Conservation (phyloP, 2,797 vertebrate genomes). For the Eospalax fontanierii region DNA sequence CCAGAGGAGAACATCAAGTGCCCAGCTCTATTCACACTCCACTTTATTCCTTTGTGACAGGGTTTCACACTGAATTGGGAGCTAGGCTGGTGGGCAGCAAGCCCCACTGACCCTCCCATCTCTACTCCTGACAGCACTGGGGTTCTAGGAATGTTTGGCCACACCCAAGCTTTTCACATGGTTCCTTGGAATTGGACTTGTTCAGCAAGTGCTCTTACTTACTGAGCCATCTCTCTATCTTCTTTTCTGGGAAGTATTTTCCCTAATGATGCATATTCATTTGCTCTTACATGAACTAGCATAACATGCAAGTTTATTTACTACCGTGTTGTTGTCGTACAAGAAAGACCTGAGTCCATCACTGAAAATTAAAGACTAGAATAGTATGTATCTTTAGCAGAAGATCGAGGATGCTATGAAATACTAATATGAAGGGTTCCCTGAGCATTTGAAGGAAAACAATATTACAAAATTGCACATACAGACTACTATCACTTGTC, state of each 20-base stretch:
- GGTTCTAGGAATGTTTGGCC: background rate
- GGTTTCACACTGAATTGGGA: background rate
- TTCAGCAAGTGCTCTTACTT: background rate
- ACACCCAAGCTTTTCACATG: background rate
- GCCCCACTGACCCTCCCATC: background rate
- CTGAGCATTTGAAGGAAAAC: slow-evolving; percentile 55
- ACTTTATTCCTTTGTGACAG: background rate
- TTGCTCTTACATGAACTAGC: background rate
- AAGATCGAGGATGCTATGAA: background rate
- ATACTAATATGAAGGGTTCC: background rate
- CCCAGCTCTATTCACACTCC: background rate
- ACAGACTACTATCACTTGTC: background rate
- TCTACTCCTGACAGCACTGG: background rate
- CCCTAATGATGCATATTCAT: background rate
- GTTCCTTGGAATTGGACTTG: background rate
- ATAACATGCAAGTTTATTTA: background rate
- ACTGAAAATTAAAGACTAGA: background rate
- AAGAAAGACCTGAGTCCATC: background rate
- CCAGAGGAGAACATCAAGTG: background rate
- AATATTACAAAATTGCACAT: background rate
- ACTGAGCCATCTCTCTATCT: background rate
- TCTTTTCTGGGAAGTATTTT: background rate
- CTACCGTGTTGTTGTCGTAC: background rate
- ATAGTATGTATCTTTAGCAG: background rate
- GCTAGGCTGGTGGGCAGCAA: background rate